Base-by-base conservation (phyloP, 2,113 vertebrate species). In the Notarius lentiginosus region DNA sequence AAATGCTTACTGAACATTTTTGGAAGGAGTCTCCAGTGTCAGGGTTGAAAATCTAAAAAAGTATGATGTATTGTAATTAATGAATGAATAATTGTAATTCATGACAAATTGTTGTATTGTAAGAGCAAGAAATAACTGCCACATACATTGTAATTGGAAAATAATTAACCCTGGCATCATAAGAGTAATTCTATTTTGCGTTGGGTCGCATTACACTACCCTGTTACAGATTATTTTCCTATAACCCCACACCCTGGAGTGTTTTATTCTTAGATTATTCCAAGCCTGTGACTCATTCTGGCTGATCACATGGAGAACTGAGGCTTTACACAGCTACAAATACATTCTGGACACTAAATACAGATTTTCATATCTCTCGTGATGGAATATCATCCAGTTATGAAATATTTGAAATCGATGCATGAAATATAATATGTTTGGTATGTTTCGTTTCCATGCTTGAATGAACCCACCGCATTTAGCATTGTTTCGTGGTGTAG, bases 371-470 rank as follows among this genome's bases (percentile, higher is more conserved):
- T 63, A 68, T 79, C 55, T 73, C 80, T 58, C 61, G 2, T 41
- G 41, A 41, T 41, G 41, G 61, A 83, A 80, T 87, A 47, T 68
- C 53, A 82, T 86, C 30, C 8, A 30, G n/a, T 84, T 84, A 49
- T 85, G 75, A 80, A 53, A 68, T 66, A 68, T 83, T 68, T 68
- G 49, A 66, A 66, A 83, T 83, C 63, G 5, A 68, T 83, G 82
- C 82, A 53, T 18, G 82, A 87, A 80, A 80, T 56, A 47, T 85
- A 76, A 85, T 68, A 63, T 30, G 12, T 56, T 79, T 53, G 30
- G 27, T 56, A 80, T n/a, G 68, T 81, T 82, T 87, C 56, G 65
- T 73, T 58, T 87, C 76, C 73, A 76, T 72, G 41, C 72, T 65
- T 80, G 77, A 86, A 49, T 55, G 63, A 86, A 86, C 72, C 49